Evolutionary conservation across 1,140 invertebrate species (phyloP).

Genomic region (Neelides sp.): DNA sequence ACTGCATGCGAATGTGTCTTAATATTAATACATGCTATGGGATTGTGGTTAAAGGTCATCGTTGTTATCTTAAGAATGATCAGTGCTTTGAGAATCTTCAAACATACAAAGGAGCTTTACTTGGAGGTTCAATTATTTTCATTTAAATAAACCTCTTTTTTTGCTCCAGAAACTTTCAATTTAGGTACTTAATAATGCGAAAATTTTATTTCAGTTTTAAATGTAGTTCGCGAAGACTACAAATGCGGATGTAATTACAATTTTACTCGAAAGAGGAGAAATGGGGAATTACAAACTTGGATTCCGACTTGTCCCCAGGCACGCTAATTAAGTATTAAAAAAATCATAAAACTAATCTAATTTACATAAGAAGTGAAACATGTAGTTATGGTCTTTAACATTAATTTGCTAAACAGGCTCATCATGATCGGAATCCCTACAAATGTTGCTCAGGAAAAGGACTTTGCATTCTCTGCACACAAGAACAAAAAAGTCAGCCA

Average conservation of each 20-base stretch:
- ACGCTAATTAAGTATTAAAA: neutral
- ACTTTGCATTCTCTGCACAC: constrained; percentile 9
- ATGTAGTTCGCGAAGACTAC: constrained; percentile 22
- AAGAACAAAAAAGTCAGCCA: no score
- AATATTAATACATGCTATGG: constrained; percentile 23
- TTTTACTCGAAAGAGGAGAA: constrained; percentile 9
- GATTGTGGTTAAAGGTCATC: constrained; percentile 3
- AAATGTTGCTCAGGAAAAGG: constrained; percentile 22
- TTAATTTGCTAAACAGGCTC: constrained; percentile 8
- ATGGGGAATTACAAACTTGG: constrained; percentile 12
- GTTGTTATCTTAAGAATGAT: constrained; percentile 26
- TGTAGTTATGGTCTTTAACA: neutral
- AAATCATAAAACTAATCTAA: neutral
- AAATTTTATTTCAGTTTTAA: constrained; percentile 15
- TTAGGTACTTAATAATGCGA: neutral
- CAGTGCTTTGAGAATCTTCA: constrained; percentile 21
- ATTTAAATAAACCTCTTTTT: neutral
- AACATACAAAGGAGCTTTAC: neutral
- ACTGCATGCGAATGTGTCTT: constrained; percentile 25
- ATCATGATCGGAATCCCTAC: constrained; percentile 16
- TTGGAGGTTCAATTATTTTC: constrained; percentile 14
- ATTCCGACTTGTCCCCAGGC: constrained; percentile 23
- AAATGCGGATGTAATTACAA: constrained; percentile 26
- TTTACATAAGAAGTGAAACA: neutral
- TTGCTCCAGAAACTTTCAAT: neutral